Evolutionary conservation across 2,888 invertebrate genomes (phyloP).

Genomic region (Oxycera nigricornis): DNA sequence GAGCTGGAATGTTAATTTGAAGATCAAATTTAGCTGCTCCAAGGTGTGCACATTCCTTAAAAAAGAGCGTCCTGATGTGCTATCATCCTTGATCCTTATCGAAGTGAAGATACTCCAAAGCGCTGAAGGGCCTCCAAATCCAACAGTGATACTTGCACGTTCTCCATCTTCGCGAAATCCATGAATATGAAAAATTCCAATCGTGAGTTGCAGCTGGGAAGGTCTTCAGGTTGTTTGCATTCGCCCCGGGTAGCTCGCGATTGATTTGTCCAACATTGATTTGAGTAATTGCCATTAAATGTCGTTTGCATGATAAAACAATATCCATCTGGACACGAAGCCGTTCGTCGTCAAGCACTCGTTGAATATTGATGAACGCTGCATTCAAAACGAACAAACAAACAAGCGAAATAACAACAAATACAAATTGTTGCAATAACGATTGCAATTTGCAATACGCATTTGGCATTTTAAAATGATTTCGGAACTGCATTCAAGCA

Average conservation of each 20-base stretch:
- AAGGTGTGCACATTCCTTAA: no score
- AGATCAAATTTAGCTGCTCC: no score
- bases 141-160: no score
- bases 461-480: neutral
- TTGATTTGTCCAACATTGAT: constrained; percentile 4
- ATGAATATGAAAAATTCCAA: neutral
- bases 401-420: no score
- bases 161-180: neutral
- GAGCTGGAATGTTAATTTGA: no score
- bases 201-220: neutral
- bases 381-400: neutral
- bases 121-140: no score
- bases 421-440: neutral
- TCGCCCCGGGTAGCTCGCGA: neutral
- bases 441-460: neutral
- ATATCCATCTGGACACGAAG: neutral
- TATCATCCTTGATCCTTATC: no score
- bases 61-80: no score
- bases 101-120: no score
- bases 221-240: neutral
- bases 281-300: constrained; percentile 9
- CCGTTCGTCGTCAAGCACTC: neutral
- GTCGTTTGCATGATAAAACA: neutral
- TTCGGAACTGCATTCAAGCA: neutral
- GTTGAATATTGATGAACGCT: constrained; percentile 1